phyloP scores from a whole-genome alignment of 2,888 invertebrate species.

The Ethmia dodecea region DNA sequence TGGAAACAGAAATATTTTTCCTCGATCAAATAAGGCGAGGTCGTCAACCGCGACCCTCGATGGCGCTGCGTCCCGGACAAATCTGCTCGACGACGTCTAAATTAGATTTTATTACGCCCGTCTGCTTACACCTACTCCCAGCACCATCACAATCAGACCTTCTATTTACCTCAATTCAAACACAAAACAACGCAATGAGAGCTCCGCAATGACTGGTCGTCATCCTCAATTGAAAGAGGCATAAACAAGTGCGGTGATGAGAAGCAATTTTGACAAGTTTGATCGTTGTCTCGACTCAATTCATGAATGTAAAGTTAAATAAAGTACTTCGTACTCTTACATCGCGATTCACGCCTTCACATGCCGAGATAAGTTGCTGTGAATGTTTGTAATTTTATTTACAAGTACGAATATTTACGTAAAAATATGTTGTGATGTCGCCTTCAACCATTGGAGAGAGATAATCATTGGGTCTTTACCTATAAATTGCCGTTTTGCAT shows the following conservation, averaged over 20 bases:
- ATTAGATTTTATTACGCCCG: slow-evolving; percentile 76
- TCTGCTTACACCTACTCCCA: slow-evolving; percentile 46
- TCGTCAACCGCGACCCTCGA: slow-evolving; percentile 66
- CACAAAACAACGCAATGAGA: slow-evolving; percentile 15
- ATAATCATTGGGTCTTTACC: too few relatives aligned
- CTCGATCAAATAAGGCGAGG: too few relatives aligned
- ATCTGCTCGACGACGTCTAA: slow-evolving; percentile 71
- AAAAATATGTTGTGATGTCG: too few relatives aligned
- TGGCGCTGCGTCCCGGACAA: slow-evolving; percentile 59
- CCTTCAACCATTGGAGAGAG: too few relatives aligned
- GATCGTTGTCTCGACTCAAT: slow-evolving; percentile 40
- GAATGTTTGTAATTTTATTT: too few relatives aligned
- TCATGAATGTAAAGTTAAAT: slow-evolving; percentile 21
- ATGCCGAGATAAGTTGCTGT: too few relatives aligned
- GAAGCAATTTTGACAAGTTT: slow-evolving; percentile 53
- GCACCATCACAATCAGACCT: slow-evolving; percentile 39
- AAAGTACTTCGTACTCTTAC: too few relatives aligned
- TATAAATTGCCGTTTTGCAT: too few relatives aligned
- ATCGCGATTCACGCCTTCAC: too few relatives aligned
- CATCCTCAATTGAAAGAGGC: slow-evolving; percentile 54
- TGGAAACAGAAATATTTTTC: too few relatives aligned
- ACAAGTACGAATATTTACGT: too few relatives aligned
- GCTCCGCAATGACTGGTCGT: slow-evolving; percentile 40
- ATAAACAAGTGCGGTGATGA: slow-evolving; percentile 52
- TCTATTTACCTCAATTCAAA: slow-evolving; percentile 14